Conservation (phyloP, 2,113 vertebrate genomes). For the Zapornia atra region DNA sequence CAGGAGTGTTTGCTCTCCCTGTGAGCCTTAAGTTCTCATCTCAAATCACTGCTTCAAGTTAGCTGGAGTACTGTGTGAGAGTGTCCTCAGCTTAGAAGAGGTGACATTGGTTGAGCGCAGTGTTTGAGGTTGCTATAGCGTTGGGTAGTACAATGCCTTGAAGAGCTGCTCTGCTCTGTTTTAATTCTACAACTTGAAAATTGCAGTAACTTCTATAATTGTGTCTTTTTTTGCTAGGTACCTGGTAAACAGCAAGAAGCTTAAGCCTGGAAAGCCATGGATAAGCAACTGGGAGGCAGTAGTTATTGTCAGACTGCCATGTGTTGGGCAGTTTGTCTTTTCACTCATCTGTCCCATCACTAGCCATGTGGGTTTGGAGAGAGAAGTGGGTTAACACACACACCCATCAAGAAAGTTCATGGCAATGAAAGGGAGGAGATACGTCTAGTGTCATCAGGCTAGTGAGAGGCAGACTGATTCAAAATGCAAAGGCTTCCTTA, state of each 20-base stretch:
- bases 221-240: neutral
- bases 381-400: neutral
- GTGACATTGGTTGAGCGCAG: neutral
- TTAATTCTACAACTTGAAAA: neutral
- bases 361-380: neutral
- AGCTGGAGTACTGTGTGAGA: neutral
- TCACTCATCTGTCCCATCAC: neutral
- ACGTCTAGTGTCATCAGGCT: neutral
- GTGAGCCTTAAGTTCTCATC: neutral
- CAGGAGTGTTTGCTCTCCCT: neutral
- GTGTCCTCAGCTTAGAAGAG: accelerated
- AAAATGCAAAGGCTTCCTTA: neutral
- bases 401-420: neutral
- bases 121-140: neutral
- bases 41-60: neutral
- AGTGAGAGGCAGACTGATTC: neutral
- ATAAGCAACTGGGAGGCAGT: neutral
- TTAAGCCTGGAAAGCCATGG: neutral
- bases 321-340: neutral
- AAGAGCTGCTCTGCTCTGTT: neutral
- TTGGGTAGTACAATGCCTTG: neutral
- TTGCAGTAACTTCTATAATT: neutral
- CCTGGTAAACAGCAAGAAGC: neutral
- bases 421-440: neutral
- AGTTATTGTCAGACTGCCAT: accelerated